A percentile compares a stretch with the other conserved stretches of the same genome.
Conservation (phyloP, 2,797 vertebrate species). For the Aeoliscus strigatus region DNA sequence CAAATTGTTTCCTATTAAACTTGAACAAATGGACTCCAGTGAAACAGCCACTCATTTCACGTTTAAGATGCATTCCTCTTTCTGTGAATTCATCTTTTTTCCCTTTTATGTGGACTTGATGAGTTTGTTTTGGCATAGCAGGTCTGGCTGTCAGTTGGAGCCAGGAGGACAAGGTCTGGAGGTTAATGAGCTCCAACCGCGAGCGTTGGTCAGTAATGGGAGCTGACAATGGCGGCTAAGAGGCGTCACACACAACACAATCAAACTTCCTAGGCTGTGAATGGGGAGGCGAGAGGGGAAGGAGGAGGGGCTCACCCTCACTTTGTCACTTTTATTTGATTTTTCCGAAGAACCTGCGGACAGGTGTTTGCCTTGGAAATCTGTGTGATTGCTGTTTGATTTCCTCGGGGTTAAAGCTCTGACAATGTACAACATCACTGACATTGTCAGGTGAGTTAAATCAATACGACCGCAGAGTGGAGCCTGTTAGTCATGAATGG, state of each 20-base stretch:
- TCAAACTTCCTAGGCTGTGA: slow-evolving; percentile 36
- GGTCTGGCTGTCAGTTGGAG: slow-evolving; percentile 15
- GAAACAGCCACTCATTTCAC: no score
- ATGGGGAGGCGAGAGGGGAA: slow-evolving; percentile 11
- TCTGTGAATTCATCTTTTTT: no score
- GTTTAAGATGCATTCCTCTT: no score
- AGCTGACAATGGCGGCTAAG: slow-evolving; percentile 31
- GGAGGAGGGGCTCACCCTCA: background rate
- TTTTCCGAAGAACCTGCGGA: slow-evolving; percentile 8
- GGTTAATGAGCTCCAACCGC: slow-evolving; percentile 55
- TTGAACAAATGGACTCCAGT: no score
- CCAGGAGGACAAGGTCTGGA: slow-evolving; percentile 12
- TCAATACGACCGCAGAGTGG: slow-evolving; percentile 31
- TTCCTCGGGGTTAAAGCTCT: slow-evolving; percentile 12
- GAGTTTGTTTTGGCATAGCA: background rate
- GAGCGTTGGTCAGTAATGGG: slow-evolving; percentile 42
- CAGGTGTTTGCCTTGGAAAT: slow-evolving; percentile 16
- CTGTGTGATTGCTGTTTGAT: slow-evolving; percentile 1
- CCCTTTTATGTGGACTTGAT: no score
- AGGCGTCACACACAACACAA: slow-evolving; percentile 11
- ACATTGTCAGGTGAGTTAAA: slow-evolving; percentile 21
- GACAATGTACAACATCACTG: slow-evolving; percentile 11
- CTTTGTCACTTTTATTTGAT: slow-evolving; percentile 7
- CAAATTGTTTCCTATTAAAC: no score
- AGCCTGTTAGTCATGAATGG: slow-evolving; percentile 39